Percentiles rank a stretch among this genome's conserved stretches.
Evolutionary conservation across 2,113 vertebrate genomes (phyloP).

Genomic region (Suncus etruscus): DNA sequence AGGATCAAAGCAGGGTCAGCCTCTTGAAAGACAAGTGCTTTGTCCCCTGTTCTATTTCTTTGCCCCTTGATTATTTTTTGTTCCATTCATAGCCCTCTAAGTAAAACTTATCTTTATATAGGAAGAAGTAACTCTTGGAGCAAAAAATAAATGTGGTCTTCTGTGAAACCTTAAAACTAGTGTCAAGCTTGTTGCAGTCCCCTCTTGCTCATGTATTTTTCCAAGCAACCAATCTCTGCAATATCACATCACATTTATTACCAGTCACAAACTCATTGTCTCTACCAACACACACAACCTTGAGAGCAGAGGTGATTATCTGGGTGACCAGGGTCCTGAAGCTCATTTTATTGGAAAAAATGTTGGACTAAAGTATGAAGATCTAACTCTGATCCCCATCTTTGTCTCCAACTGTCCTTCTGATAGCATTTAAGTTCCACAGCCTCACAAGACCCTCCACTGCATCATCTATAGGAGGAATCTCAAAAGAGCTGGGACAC

Average conservation of each 20-base stretch:
- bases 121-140: not conserved
- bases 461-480: not conserved
- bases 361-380: not conserved
- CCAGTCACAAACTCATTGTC: not conserved
- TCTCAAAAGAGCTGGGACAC: not conserved
- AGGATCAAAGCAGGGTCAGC: no score
- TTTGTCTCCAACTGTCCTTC: not conserved
- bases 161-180: not conserved
- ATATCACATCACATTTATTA: not conserved
- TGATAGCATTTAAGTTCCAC: not conserved
- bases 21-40: no score
- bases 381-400: not conserved
- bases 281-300: not conserved
- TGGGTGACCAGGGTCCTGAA: not conserved
- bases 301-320: not conserved
- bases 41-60: no score
- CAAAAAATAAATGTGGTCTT: not conserved
- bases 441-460: not conserved
- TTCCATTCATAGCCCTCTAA: not conserved
- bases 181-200: not conserved
- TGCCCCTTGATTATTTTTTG: not conserved
- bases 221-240: not conserved
- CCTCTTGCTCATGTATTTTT: not conserved
- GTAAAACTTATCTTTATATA: conserved; percentile 45
- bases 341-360: not conserved